Evolutionary conservation across 2,888 invertebrate genomes (phyloP), one percentile per base, ranked within the genome.

Genomic region (Timandra comae): DNA sequence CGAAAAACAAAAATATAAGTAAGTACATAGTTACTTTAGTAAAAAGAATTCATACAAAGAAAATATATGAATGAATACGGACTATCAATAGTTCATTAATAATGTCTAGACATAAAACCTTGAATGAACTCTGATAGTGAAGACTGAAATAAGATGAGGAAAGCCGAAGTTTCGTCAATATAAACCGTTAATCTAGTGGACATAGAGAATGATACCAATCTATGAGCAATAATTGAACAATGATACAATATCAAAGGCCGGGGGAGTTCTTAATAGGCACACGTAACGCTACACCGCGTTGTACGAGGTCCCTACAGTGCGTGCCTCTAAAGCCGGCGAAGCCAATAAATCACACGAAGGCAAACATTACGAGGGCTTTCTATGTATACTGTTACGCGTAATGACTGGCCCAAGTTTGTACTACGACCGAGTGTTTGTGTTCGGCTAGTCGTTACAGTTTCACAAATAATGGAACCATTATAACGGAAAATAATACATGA

Each of bases 301-400:
- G 48, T 49, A 54, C 49, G 57, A 54, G 53, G 47, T 55, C 54
- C 55, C 45, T 48, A 38, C 57, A 61, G 62, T 75, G 76, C 78
- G 78, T 78, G 80, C 63, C 68, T 72, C 68, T 74, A 86, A 85
- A 86, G 84, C 86, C 85, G 60, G 58, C 74, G 82, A 78, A 82
- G 80, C 82, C 82, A 78, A 86, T 86, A 86, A 84, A 86, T 84
- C 85, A 85, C 86, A 86, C 86, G 86, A 79, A 85, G 65, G 76
- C 76, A 86, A 84, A 84, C 84, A 82, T 60, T 63, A 62, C 66
- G 68, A 77, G 72, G 77, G 74, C 65, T 70, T 72, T 74, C 72
- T 68, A 64, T 77, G 71, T 73, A 72, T 78, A 77, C 65, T 68
- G 76, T 77, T 75, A 71, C 76, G 59, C 61, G 54, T 52, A 58